Evolutionary conservation across 2,888 invertebrate species (phyloP).

Genomic region (Schrankia costaestrigalis): DNA sequence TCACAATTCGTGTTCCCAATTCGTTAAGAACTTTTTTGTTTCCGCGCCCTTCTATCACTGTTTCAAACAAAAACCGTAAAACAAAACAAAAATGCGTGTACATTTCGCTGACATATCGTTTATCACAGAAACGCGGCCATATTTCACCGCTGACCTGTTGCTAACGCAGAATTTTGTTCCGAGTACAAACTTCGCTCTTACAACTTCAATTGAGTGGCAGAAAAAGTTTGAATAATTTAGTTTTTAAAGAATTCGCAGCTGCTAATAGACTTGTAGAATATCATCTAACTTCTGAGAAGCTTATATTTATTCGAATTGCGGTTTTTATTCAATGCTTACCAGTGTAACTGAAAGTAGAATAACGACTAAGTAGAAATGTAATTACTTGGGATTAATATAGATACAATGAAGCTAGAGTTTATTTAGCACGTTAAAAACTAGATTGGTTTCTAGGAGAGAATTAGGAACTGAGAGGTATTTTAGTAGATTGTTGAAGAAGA

Average conservation of each 20-base stretch:
- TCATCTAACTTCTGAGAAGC: conserved; percentile 6
- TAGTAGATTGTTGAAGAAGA: too few relatives aligned
- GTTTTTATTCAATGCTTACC: conserved; percentile 6
- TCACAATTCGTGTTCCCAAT: not conserved
- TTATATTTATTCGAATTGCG: conserved; percentile 5
- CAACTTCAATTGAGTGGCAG: conserved; percentile 17
- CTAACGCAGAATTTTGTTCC: conserved; percentile 11
- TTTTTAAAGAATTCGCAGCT: conserved; percentile 5
- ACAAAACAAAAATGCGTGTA: conserved; percentile 11
- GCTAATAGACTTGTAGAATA: conserved; percentile 9
- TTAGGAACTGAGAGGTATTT: too few relatives aligned
- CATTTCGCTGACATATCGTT: conserved; percentile 17
- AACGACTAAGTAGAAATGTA: too few relatives aligned
- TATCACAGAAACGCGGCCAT: conserved; percentile 15
- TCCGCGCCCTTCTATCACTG: conserved; percentile 1
- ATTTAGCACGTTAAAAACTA: too few relatives aligned
- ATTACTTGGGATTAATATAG: too few relatives aligned
- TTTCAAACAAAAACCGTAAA: conserved; percentile 7
- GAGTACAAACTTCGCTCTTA: conserved; percentile 15
- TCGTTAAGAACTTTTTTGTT: not conserved
- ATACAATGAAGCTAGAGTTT: too few relatives aligned
- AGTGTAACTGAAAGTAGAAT: not conserved
- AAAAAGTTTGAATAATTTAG: conserved; percentile 8
- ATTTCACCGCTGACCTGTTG: conserved; percentile 23
- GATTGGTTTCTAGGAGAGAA: too few relatives aligned